Conservation (phyloP, 2,888 invertebrate species). For the Erannis defoliaria region DNA sequence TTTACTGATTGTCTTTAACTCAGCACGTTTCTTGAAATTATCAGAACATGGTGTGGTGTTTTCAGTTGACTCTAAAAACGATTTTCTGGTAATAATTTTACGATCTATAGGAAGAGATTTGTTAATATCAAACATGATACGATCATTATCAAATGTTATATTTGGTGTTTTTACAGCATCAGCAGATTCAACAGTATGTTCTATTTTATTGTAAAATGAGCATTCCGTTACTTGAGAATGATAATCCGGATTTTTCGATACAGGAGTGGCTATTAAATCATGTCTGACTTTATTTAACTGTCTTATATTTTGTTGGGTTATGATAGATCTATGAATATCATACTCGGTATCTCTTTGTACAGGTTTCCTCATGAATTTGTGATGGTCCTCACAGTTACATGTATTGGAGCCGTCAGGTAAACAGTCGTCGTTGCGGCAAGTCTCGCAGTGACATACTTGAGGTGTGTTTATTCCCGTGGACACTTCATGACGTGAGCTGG, state of each 20-base stretch:
- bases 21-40: conserved; percentile 3
- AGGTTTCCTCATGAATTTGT: conserved; percentile 60
- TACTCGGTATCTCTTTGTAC: conserved; percentile 58
- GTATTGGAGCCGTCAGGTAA: conserved; percentile 50
- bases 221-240: conserved; percentile 39
- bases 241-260: conserved; percentile 44
- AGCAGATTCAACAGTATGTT: conserved; percentile 32
- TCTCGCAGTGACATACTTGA: conserved; percentile 57
- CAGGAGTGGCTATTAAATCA: conserved; percentile 52
- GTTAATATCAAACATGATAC: not conserved
- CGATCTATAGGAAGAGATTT: conserved; percentile 18
- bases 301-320: conserved; percentile 29
- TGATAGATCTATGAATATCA: conserved; percentile 57
- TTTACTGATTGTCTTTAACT: conserved; percentile 10
- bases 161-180: conserved; percentile 38
- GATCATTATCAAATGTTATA: not conserved
- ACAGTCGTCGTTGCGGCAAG: conserved; percentile 59
- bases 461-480: conserved; percentile 58
- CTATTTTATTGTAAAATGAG: conserved; percentile 51
- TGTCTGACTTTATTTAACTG: conserved; percentile 22
- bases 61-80: not conserved
- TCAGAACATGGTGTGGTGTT: not conserved
- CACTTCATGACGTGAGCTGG: conserved; percentile 54
- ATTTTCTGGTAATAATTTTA: conserved; percentile 2
- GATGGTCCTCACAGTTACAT: conserved; percentile 60